Percentiles rank a stretch among this genome's conserved stretches.
Evolutionary conservation across 1,140 invertebrate species (phyloP).

Genomic region (Laupala kohalensis): DNA sequence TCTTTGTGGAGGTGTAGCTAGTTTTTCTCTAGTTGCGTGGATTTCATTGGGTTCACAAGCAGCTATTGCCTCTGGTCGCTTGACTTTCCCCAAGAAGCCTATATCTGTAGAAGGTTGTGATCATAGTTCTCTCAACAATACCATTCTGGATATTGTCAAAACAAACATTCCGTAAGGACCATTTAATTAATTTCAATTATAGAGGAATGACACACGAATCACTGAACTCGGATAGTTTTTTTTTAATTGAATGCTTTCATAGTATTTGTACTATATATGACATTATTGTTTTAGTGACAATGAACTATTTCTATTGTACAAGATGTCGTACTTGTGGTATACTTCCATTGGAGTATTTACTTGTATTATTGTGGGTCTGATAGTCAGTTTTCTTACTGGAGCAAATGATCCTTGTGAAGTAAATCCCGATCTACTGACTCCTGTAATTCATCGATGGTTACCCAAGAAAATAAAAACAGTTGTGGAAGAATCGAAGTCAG

Average conservation of each 20-base stretch:
- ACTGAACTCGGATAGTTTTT: too few relatives aligned
- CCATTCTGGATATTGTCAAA: background rate
- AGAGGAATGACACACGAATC: too few relatives aligned
- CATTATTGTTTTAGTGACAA: background rate
- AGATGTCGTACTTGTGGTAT: conserved; percentile 28
- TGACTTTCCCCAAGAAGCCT: conserved; percentile 28
- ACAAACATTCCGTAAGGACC: background rate
- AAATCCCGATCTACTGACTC: conserved; percentile 38
- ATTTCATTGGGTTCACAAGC: conserved; percentile 73
- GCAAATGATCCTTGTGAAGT: conserved; percentile 37
- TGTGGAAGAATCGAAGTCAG: too few relatives aligned
- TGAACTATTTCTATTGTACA: conserved; percentile 11
- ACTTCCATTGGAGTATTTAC: conserved; percentile 49
- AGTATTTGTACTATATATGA: too few relatives aligned
- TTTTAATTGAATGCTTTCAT: too few relatives aligned
- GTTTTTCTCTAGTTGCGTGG: conserved; percentile 62
- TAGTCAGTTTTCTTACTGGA: conserved; percentile 54
- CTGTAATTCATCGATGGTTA: conserved; percentile 27
- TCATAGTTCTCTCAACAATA: background rate
- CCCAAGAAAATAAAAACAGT: background rate
- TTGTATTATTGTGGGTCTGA: conserved; percentile 48
- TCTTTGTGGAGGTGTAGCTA: conserved; percentile 51
- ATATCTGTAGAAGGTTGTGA: conserved; percentile 14
- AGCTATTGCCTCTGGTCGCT: conserved; percentile 46
- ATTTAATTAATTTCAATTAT: too few relatives aligned